Conservation (phyloP, 2,888 invertebrate species). For the Drosophila bunnanda region DNA sequence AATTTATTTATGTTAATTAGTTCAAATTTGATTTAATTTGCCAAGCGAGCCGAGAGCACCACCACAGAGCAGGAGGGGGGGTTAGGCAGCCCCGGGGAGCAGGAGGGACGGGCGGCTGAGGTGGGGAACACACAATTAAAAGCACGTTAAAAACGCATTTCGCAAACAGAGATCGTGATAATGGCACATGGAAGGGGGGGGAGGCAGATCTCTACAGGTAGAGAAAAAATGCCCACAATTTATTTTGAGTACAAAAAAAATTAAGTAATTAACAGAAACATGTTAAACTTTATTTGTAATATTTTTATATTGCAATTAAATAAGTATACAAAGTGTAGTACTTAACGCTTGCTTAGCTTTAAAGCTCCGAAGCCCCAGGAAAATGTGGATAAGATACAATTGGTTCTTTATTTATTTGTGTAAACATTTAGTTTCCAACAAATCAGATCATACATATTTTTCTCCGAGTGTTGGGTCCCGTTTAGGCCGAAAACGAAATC, state of each 20-base stretch:
- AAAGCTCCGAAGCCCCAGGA: no score
- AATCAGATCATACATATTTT: not conserved
- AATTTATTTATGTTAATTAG: conserved; percentile 80
- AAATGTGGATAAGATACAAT: no score
- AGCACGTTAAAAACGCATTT: conserved; percentile 83
- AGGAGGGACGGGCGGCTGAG: not conserved
- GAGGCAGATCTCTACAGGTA: not conserved
- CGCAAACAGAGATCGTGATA: conserved; percentile 53
- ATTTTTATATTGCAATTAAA: not conserved
- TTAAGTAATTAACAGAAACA: not conserved
- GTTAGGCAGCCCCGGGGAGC: not conserved
- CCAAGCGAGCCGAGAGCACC: conserved; percentile 40
- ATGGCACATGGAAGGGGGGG: not conserved
- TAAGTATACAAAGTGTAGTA: not conserved
- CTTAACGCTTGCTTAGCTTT: not conserved
- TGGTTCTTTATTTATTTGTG: no score
- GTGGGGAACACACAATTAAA: conserved; percentile 78
- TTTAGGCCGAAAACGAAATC: conserved; percentile 74
- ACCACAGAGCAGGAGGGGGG: not conserved
- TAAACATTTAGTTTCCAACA: no score
- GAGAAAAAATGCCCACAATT: not conserved
- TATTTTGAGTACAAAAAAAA: not conserved
- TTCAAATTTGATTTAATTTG: conserved; percentile 79
- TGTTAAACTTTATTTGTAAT: no score
- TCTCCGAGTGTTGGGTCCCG: conserved; percentile 47